Base-by-base conservation (phyloP, 2,888 invertebrate species). In the Neoscelio sp. region DNA sequence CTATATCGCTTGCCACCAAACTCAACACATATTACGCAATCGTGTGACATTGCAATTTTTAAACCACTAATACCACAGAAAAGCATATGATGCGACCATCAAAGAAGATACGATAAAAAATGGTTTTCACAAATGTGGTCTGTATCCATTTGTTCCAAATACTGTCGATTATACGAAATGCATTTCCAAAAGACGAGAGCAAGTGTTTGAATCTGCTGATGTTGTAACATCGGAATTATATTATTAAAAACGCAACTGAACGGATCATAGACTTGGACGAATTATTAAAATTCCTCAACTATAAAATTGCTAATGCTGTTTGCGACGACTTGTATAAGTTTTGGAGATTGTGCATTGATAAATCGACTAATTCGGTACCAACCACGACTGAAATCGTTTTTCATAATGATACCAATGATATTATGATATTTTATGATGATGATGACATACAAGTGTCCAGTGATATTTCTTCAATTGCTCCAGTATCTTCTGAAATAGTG, bases 41-140 rank as follows among this genome's bases (percentile, higher is more conserved):
- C 86, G 12, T 58, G 56, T 13, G 74, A 74, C 74, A 84, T 85
- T 5, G 74, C 78, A 10, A 80, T 87, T 26, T 87, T 86, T 68
- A 82, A 82, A 35, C 85, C 85, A 4, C 62, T 86, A 35, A 87
- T 86, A 56, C 78, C 67, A 4, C 68, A 83, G 15, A 40, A 35
- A 62, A 46, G 70, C 76, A 12, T 82, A 64, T n/a, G 33, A 71
- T 10, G 15, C 15, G 15, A 54, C 13, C 7, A 44, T 56, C 8
- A 70, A 77, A 23, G 15, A 48, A 18, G 56, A 65, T 5, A 71
- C 62, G 4, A 79, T 82, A 17, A 46, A 44, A 65, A 82, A 82
- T 40, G 80, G 79, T 20, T 62, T 62, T 35, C 20, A 23, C 20
- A 79, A 50, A 46, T 85, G 83, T 58, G 82, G 83, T 17, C 65